Conservation (phyloP, 2,113 vertebrate genomes). For the Sminthopsis crassicaudata region DNA sequence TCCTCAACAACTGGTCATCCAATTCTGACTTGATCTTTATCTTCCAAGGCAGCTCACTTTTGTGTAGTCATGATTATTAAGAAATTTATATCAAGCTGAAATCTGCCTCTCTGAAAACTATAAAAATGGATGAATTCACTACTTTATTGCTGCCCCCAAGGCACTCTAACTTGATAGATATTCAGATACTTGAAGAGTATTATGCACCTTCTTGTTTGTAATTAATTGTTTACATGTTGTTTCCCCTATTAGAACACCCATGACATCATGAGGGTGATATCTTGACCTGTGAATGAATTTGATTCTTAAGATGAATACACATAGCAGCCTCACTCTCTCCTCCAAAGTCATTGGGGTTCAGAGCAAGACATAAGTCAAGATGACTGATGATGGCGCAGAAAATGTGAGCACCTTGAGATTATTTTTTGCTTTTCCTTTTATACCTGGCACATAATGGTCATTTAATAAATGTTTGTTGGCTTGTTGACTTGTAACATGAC, state of each 20-base stretch:
- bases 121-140: background rate
- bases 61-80: background rate
- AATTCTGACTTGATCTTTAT: background rate
- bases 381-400: background rate
- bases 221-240: background rate
- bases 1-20: background rate
- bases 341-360: background rate
- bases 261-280: background rate
- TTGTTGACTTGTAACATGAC: background rate
- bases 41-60: background rate
- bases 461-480: background rate
- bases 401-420: background rate
- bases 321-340: background rate
- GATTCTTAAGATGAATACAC: background rate
- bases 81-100: background rate
- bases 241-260: background rate
- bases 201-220: background rate
- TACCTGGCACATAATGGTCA: background rate
- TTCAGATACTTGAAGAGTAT: background rate
- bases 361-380: background rate
- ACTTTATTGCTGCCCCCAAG: background rate
- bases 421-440: background rate
- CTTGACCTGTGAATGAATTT: background rate
- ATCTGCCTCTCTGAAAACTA: background rate
- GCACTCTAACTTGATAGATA: background rate